Evolutionary conservation across 1,140 invertebrate genomes (phyloP), one percentile per base, ranked within the genome.

Genomic region (Penaeus vannamei): DNA sequence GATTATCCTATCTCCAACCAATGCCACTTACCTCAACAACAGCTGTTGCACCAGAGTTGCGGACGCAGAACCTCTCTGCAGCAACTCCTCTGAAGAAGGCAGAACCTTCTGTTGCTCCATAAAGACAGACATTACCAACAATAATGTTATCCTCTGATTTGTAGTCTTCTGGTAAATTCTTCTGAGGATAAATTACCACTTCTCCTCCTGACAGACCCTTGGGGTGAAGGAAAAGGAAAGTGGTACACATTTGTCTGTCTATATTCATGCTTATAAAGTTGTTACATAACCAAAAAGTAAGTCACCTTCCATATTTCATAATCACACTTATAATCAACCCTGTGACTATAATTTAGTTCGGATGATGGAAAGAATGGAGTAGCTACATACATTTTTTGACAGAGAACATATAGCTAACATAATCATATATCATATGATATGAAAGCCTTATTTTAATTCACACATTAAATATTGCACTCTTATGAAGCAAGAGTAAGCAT

Each of bases 41-140:
- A 3, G 98, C 98, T 62, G 95, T 95, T 59, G 96, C 98, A 36
- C 99, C 99, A 29, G 98, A 99, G 94, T 99, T 99, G 90, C 99
- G 95, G 23, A 99, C 99, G 93, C 97, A 98, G 94, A 99, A 99
- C 80, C 99, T 95, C 94, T 99, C 99, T 12, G 98, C 98, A 22
- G 98, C 98, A 91, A 99, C 98, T 84, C 99, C 99, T 76, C 98
- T 94, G 94, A 99, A 98, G 93, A 97, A 99, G 12, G 98, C 98
- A 91, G 95, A 96, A 26, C 99, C 99, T 46, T 95, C 96, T 19
- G 98, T 99, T 22, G 98, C 99, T 85, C 99, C 99, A 93, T 99
- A 99, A 72, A 99, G 93, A 91, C 98, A 99, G 10, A 99, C 99
- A 93, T 99, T 99, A 59, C 99, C 99, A 61, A 98, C 98, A 91